phyloP scores from a whole-genome alignment of 2,797 vertebrate genomes.

The Coranthus polyacanthus region DNA sequence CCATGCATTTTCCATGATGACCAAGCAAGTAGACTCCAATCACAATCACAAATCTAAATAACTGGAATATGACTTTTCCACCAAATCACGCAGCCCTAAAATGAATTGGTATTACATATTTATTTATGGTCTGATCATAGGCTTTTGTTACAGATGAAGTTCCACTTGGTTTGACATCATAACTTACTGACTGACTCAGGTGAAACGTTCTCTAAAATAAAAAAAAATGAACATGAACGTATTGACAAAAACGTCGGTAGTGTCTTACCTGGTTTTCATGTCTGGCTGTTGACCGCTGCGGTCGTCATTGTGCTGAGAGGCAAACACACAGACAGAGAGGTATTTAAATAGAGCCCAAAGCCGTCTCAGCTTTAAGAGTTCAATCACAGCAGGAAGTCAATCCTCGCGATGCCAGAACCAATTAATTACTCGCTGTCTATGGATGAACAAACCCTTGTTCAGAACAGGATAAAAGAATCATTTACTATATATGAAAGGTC shows the following conservation, averaged over 20 bases:
- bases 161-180: too few species aligned
- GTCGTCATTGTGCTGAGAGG: slow-evolving; percentile 58
- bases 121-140: too few species aligned
- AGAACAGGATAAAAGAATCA: neutral
- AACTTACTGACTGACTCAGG: too few species aligned
- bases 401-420: slow-evolving; percentile 21
- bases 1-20: too few species aligned
- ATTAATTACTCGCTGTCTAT: slow-evolving; percentile 29
- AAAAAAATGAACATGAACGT: too few species aligned
- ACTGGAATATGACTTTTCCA: too few species aligned
- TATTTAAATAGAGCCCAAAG: slow-evolving; percentile 61
- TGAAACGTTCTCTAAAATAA: too few species aligned
- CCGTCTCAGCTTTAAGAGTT: slow-evolving; percentile 50
- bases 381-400: slow-evolving; percentile 46
- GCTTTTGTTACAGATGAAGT: too few species aligned
- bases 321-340: slow-evolving; percentile 47
- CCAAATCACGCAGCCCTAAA: too few species aligned
- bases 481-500: slow-evolving; percentile 2
- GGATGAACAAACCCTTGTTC: slow-evolving; percentile 6
- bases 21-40: too few species aligned
- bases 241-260: neutral
- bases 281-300: slow-evolving; percentile 87
- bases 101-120: too few species aligned
- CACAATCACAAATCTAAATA: too few species aligned
- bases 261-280: slow-evolving; percentile 93